Base-by-base conservation (phyloP, 2,888 invertebrate species). In the Agriotes lineatus region DNA sequence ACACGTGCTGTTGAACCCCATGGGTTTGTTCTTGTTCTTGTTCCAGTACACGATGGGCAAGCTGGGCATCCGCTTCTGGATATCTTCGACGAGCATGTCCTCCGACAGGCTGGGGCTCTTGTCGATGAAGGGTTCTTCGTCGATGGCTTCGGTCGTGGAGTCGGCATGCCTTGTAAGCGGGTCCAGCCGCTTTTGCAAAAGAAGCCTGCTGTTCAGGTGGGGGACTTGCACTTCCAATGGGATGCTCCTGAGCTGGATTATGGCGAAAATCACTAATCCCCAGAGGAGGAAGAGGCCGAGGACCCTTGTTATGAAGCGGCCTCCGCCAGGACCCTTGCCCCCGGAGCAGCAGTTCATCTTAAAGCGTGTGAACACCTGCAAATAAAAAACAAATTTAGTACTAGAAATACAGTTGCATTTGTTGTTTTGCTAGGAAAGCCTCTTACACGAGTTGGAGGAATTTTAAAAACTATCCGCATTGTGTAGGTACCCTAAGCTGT, bases 41-140 rank as follows among this genome's bases (percentile, higher is more conserved):
- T 91, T 91, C 95, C 95, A 96, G 83, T 94, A 95, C 66, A 90
- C 90, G 52, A 95, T 90, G 2, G 96, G 96, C 39, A 96, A 86
- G 75, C 93, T 95, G 3, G 96, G 95, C 80, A 95, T 88, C 37
- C 91, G 88, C 10, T 90, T 88, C 82, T 94, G 93, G 64, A 95
- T 92, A 80, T 94, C 93, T 65, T 89, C 90, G 58, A 93, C 90
- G 73, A 93, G 86, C 81, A 91, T 90, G 63, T 92, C 93, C 81
- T 96, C 95, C 58, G 89, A 86, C 45, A 87, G 83, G n/a, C 85
- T 85, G 0, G 88, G 88, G 42, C 88, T 86, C 71, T 87, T 88
- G 81, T 90, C 90, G 22, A 90, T 83, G 67, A 86, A 84, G 0
- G 90, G 90, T 74, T 90, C 89, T 71, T 87, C 80, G 20, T 88